Evolutionary conservation across 2,888 invertebrate species (phyloP).

Genomic region (Dysmachus trigonus): DNA sequence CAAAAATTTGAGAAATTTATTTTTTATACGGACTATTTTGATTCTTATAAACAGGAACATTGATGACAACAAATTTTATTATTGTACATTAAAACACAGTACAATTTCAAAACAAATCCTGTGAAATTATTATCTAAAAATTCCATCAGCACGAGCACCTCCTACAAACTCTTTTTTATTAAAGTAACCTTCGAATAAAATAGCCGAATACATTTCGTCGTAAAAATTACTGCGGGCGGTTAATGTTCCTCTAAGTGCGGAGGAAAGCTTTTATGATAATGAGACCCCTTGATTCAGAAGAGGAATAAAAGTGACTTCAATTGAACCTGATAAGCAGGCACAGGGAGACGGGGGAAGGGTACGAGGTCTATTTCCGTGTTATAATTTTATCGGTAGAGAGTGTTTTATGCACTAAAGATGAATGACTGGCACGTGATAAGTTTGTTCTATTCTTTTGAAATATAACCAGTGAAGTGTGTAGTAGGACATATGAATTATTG

Average conservation of each 20-base stretch:
- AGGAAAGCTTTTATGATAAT: background rate
- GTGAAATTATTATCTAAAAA: background rate
- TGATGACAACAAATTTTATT: too few relatives aligned
- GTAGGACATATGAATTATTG: background rate
- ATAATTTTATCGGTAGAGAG: background rate
- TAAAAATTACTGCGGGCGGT: background rate
- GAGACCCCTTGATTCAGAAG: background rate
- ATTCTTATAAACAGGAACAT: too few relatives aligned
- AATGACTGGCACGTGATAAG: background rate
- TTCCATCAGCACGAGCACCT: background rate
- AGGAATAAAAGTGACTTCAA: background rate
- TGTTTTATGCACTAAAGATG: background rate
- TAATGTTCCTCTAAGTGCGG: background rate
- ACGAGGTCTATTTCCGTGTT: background rate
- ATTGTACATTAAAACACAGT: background rate
- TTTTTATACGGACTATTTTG: too few relatives aligned
- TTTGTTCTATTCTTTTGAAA: background rate
- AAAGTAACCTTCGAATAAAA: background rate
- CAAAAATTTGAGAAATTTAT: too few relatives aligned
- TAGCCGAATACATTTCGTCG: background rate
- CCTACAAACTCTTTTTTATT: background rate
- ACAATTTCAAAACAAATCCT: background rate
- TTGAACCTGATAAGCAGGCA: background rate
- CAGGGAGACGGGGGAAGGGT: background rate
- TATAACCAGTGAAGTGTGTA: background rate